Conservation (phyloP, 2,797 vertebrate species). For the Selene dorsalis region DNA sequence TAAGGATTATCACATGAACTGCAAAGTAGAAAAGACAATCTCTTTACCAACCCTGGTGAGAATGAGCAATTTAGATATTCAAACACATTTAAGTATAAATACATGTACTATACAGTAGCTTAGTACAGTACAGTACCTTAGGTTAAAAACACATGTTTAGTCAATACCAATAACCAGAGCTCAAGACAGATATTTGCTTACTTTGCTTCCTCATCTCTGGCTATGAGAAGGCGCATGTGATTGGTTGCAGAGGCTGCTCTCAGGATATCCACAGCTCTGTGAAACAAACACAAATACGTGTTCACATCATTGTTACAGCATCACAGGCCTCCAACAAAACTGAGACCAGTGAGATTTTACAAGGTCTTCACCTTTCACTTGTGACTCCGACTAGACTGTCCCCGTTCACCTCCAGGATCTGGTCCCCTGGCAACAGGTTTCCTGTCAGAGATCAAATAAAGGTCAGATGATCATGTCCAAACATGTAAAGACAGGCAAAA, state of each 20-base stretch:
- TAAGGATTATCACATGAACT: no score
- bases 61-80: not conserved
- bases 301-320: not conserved
- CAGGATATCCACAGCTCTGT: conserved; percentile 91
- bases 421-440: conserved; percentile 90
- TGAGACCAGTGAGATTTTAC: not conserved
- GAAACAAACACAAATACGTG: conserved; percentile 23
- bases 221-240: conserved; percentile 92
- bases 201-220: conserved; percentile 92
- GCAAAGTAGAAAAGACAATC: not conserved
- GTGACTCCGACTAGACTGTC: conserved; percentile 91
- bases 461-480: not conserved
- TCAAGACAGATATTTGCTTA: conserved; percentile 60
- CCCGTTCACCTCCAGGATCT: conserved; percentile 94
- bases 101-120: not conserved
- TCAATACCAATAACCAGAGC: no score
- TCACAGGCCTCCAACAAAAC: not conserved
- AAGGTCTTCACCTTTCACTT: conserved; percentile 86
- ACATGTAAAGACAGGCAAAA: no score
- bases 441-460: conserved; percentile 76
- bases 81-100: not conserved
- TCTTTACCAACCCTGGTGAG: not conserved
- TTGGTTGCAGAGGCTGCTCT: conserved; percentile 89
- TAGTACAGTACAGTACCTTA: not conserved
- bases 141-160: no score